Base-by-base conservation (phyloP, 2,797 vertebrate species). In the Lepus oiostolus region DNA sequence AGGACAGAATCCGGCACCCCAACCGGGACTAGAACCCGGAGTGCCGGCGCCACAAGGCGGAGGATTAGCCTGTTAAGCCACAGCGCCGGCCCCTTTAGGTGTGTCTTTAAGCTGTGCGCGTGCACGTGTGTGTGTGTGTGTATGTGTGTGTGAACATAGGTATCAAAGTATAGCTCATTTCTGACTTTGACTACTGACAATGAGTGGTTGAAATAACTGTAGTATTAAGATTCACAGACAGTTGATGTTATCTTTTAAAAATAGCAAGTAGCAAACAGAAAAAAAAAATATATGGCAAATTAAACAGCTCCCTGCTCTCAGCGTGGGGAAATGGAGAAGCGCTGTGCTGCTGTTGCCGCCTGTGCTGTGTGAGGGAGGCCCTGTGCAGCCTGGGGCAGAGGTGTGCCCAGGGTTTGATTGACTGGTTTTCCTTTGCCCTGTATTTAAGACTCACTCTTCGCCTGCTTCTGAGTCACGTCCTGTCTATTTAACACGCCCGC, bases 401-500 rank as follows among this genome's bases (percentile, higher is more conserved):
- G 88, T 82, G 71, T 91, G 88, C 68, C 70, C 28, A 19, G 5
- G 17, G n/a, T 70, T 77, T 95, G 94, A 92, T 65, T 90, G 76
- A 84, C 90, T 70, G 79, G 58, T 72, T 96, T 95, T 92, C 88
- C 63, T 97, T 93, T 91, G 88, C 93, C 80, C 88, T 84, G 68
- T 88, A 52, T 92, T 91, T 95, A 88, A 81, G 72, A 92, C 60
- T 96, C 82, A 85, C 88, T 90, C 47, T 89, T 86, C 65, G 75
- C 88, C 62, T 93, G 63, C 81, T 79, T 94, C 82, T 97, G 96
- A 96, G 91, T 97, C 97, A 96, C 14, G 85, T 95, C 76, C 90
- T 96, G 94, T 95, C 96, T 96, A 42, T 89, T 96, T 93, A 96
- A 86, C 38, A 85, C 2, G 10, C 90, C 97, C 72, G 81, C 47